Percentiles rank a stretch among this genome's conserved stretches.
These are phyloP conservation scores for Anisognathus igniventris DNA, from an alignment of 2,797 vertebrate genomes.

Conservation along the genomic window DNA sequence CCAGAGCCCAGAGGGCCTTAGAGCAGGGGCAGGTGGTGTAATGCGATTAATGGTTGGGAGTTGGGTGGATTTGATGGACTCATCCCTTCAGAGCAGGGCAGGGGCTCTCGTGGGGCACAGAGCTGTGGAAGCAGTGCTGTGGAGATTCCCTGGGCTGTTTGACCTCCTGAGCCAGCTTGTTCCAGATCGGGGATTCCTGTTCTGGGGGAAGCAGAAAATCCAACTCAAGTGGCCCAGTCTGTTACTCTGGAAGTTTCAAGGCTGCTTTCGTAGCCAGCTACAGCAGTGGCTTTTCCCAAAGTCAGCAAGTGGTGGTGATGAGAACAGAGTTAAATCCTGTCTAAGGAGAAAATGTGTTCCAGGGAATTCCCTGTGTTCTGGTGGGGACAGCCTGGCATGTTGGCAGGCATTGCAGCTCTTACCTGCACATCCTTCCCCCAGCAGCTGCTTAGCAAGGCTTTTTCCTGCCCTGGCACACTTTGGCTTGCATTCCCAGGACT, in stretches of 20 bases:
- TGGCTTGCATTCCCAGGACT: not conserved
- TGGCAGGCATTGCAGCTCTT: not conserved
- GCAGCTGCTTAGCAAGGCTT: not conserved
- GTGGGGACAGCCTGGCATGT: not conserved
- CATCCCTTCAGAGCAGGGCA: not conserved
- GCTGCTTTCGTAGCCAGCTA: not conserved
- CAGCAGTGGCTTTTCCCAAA: not conserved
- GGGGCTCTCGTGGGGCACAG: not conserved
- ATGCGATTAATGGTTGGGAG: not conserved
- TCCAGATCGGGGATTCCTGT: not conserved
- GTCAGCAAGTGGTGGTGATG: not conserved
- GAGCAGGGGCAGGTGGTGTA: accelerated
- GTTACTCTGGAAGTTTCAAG: not conserved
- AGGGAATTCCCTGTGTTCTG: not conserved
- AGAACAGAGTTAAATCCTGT: not conserved
- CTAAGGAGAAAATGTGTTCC: not conserved
- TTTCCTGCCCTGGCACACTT: not conserved
- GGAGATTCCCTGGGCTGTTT: not conserved
- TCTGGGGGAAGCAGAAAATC: not conserved
- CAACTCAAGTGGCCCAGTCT: not conserved
- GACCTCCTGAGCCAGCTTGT: not conserved
- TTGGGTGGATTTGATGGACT: not conserved
- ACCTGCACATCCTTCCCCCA: not conserved
- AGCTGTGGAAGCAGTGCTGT: not conserved
- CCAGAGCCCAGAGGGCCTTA: accelerated